phyloP scores from a whole-genome alignment of 1,140 invertebrate species.

The Panagrolaimus sp. region DNA sequence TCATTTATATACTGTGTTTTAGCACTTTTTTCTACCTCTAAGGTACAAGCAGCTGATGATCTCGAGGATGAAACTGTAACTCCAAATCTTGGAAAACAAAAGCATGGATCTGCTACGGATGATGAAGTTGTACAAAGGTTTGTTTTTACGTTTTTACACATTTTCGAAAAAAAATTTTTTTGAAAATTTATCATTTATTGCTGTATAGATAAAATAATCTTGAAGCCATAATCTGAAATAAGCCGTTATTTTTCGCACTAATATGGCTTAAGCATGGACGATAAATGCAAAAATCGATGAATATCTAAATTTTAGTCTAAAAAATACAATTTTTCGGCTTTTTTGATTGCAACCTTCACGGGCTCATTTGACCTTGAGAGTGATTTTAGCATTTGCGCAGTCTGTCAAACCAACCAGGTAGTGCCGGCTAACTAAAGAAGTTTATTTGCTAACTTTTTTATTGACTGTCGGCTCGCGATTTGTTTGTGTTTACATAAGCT shows the following conservation, averaged over 20 bases:
- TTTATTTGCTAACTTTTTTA: constrained; percentile 17
- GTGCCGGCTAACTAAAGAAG: constrained; percentile 7
- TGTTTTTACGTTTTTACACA: constrained; percentile 1
- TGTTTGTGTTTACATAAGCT: constrained; percentile 12
- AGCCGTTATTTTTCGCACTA: too few species aligned
- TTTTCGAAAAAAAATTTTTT: too few species aligned
- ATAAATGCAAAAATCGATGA: too few species aligned
- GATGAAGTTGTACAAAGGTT: constrained; percentile 49
- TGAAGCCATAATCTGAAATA: too few species aligned
- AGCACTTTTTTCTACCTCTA: constrained; percentile 20
- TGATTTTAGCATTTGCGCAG: neutral
- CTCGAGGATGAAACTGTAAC: constrained; percentile 41
- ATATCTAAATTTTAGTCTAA: too few species aligned
- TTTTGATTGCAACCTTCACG: too few species aligned
- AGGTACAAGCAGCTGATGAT: constrained; percentile 39
- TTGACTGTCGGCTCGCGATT: neutral
- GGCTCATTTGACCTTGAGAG: neutral
- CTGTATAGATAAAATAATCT: too few species aligned
- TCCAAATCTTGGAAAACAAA: constrained; percentile 29
- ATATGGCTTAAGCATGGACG: too few species aligned
- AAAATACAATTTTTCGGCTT: too few species aligned
- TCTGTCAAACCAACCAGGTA: constrained; percentile 12
- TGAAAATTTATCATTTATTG: too few species aligned
- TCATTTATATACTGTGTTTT: constrained; percentile 3
- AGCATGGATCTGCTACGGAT: constrained; percentile 37